phyloP scores from a whole-genome alignment of 1,140 invertebrate genomes.

The Euschistus heros region DNA sequence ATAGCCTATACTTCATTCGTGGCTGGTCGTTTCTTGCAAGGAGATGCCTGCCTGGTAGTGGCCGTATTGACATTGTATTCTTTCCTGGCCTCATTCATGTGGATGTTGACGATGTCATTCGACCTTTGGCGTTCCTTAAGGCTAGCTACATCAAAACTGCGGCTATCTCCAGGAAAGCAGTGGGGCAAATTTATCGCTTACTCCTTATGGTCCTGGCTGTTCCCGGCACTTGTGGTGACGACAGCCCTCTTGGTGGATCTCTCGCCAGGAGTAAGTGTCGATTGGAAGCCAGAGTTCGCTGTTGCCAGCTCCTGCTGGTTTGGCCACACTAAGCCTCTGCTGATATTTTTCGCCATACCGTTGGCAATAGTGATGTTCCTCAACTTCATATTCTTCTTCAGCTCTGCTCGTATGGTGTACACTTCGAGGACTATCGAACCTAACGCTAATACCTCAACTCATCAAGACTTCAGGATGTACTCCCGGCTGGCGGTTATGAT shows the following conservation, averaged over 20 bases:
- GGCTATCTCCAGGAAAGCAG: conserved; percentile 36
- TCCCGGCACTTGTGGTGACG: conserved; percentile 39
- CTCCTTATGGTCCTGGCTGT: conserved; percentile 43
- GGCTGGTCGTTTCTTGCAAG: conserved; percentile 32
- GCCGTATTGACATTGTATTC: conserved; percentile 41
- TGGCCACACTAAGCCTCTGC: conserved; percentile 38
- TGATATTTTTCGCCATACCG: conserved; percentile 44
- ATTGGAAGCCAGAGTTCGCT: conserved; percentile 40
- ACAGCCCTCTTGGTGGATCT: conserved; percentile 40
- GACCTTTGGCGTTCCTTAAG: conserved; percentile 45
- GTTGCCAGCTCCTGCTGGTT: conserved; percentile 43
- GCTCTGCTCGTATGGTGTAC: conserved; percentile 42
- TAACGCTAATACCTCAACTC: conserved; percentile 34
- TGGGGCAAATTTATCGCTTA: conserved; percentile 41
- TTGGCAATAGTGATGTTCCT: conserved; percentile 38
- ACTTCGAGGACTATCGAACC: conserved; percentile 34
- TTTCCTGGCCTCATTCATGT: conserved; percentile 46
- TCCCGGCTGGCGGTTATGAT: conserved; percentile 43
- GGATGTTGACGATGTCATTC: conserved; percentile 50
- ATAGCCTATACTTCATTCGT: conserved; percentile 40
- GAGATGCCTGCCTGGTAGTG: conserved; percentile 33
- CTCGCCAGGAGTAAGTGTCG: conserved; percentile 32
- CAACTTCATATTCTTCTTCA: conserved; percentile 42
- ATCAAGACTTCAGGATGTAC: conserved; percentile 42
- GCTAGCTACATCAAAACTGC: conserved; percentile 40